Conservation (phyloP, 1,140 invertebrate genomes). For the Octopus bimaculoides region DNA sequence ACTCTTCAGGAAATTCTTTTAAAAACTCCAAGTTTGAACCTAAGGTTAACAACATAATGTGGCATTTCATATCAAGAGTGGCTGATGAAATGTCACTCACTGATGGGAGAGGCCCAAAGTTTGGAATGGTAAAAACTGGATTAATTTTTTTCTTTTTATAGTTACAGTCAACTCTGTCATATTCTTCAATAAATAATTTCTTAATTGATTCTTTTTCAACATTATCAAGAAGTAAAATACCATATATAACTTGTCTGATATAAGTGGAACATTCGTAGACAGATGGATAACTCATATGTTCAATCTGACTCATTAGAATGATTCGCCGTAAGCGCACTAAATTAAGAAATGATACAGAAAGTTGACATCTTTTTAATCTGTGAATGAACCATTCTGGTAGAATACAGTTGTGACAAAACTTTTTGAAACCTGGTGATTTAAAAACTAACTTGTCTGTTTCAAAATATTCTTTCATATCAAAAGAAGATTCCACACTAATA, state of each 20-base stretch:
- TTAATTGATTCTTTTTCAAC: slow-evolving; percentile 26
- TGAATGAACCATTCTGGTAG: slow-evolving; percentile 68
- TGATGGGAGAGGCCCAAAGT: slow-evolving; percentile 34
- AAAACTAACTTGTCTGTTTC: slow-evolving; percentile 14
- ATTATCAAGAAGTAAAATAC: slow-evolving; percentile 60
- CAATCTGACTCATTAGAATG: slow-evolving; percentile 72
- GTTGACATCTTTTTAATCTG: slow-evolving; percentile 62
- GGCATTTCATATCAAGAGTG: slow-evolving; percentile 15
- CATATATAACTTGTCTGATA: slow-evolving; percentile 68
- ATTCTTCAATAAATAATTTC: slow-evolving; percentile 51
- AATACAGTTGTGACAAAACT: slow-evolving; percentile 31
- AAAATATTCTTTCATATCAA: slow-evolving; percentile 27
- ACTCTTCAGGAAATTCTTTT: slow-evolving; percentile 61
- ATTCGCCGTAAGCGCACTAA: slow-evolving; percentile 66
- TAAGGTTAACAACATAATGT: slow-evolving; percentile 34
- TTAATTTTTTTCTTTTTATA: slow-evolving; percentile 40
- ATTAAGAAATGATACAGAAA: slow-evolving; percentile 69
- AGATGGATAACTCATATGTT: slow-evolving; percentile 65
- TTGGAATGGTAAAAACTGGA: slow-evolving; percentile 28
- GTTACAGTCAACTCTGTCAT: slow-evolving; percentile 43
- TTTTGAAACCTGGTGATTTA: slow-evolving; percentile 17
- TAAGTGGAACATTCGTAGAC: slow-evolving; percentile 65
- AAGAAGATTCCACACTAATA: slow-evolving; percentile 19
- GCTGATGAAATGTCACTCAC: slow-evolving; percentile 33
- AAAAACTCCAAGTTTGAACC: slow-evolving; percentile 26